A percentile compares a stretch with the other conserved stretches of the same genome.
These are phyloP conservation scores for Spilogale gracilis DNA, from an alignment of 2,113 vertebrate species.

Conservation along the genomic window DNA sequence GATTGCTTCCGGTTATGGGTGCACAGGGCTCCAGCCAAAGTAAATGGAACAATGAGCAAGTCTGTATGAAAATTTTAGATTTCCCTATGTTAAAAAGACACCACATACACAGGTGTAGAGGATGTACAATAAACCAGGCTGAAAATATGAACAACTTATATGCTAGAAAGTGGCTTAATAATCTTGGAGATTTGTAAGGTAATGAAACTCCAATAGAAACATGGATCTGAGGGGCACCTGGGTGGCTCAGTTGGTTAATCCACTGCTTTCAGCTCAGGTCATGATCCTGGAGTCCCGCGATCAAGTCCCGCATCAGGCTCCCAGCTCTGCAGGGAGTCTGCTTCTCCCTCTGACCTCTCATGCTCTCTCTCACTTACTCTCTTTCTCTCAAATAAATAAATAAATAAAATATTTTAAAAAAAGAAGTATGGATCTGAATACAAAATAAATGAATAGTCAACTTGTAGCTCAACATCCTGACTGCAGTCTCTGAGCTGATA, in stretches of 20 bases:
- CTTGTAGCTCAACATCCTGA: not conserved
- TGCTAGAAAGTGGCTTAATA: not conserved
- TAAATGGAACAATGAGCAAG: not conserved
- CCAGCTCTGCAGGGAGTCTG: too few relatives aligned
- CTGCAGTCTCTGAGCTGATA: not conserved
- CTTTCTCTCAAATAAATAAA: too few relatives aligned
- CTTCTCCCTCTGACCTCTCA: too few relatives aligned
- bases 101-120: not conserved
- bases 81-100: not conserved
- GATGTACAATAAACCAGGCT: not conserved
- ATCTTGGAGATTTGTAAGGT: not conserved
- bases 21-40: not conserved
- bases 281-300: too few relatives aligned
- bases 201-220: not conserved
- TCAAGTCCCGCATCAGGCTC: too few relatives aligned
- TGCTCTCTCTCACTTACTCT: too few relatives aligned
- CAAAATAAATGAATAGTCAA: not conserved
- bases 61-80: not conserved
- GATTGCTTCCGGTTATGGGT: not conserved
- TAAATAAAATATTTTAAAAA: too few relatives aligned
- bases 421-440: not conserved
- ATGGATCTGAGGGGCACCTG: not conserved
- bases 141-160: not conserved
- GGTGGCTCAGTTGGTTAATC: too few relatives aligned
- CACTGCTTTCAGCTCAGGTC: too few relatives aligned